Conservation (phyloP, 2,797 vertebrate genomes). For the Falco berigora region DNA sequence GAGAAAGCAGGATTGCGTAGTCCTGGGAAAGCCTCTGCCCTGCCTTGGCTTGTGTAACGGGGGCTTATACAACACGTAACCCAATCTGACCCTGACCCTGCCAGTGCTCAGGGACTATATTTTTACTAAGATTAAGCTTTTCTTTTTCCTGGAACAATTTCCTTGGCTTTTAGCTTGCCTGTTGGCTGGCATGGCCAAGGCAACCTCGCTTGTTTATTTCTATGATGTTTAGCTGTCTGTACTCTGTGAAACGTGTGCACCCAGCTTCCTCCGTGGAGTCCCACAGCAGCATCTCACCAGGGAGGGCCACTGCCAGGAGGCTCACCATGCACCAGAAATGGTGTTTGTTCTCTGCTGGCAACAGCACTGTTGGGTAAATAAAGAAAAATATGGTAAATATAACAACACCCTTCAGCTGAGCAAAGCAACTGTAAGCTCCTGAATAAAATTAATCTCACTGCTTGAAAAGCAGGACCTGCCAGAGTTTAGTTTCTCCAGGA, state of each 20-base stretch:
- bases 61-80: conserved; percentile 48
- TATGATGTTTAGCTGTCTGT: not conserved
- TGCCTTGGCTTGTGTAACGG: conserved; percentile 37
- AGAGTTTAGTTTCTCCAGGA: not conserved
- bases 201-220: not conserved
- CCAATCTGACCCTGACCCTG: conserved; percentile 59
- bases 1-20: not conserved
- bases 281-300: not conserved
- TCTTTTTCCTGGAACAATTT: conserved; percentile 36
- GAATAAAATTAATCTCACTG: not conserved
- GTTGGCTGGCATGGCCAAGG: not conserved
- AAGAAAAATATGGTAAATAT: not conserved
- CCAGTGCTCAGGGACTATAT: conserved; percentile 36
- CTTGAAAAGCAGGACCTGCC: not conserved
- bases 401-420: not conserved
- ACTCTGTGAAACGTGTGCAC: no score
- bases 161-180: conserved; percentile 17
- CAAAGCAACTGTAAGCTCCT: not conserved
- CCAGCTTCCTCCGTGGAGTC: not conserved
- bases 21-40: conserved; percentile 23
- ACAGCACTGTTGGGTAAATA: not conserved
- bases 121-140: conserved; percentile 59
- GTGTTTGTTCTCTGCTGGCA: not conserved
- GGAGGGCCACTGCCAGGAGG: not conserved
- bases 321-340: not conserved